Evolutionary conservation across 2,797 vertebrate species (phyloP).

Genomic region (Lophius americanus): DNA sequence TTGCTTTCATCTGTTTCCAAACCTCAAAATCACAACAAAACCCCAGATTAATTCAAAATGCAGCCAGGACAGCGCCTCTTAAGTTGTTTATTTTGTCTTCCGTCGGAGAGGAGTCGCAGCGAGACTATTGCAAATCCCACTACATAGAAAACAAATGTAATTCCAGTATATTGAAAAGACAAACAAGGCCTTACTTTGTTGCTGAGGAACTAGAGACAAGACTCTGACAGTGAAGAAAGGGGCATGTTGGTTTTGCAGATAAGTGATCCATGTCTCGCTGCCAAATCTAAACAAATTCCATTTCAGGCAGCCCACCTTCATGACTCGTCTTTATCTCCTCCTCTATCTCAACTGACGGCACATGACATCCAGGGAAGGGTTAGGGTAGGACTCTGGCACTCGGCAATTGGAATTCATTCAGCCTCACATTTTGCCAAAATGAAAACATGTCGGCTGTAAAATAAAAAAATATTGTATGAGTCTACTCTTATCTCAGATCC

Average conservation of each 20-base stretch:
- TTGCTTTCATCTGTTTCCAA: slow-evolving; percentile 68
- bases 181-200: slow-evolving; percentile 78
- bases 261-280: slow-evolving; percentile 78
- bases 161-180: slow-evolving; percentile 69
- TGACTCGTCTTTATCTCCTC: slow-evolving; percentile 72
- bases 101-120: slow-evolving; percentile 62
- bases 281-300: slow-evolving; percentile 87
- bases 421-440: slow-evolving; percentile 51
- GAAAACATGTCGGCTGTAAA: slow-evolving; percentile 50
- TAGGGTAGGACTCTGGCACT: slow-evolving; percentile 52
- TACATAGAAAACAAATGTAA: slow-evolving; percentile 45
- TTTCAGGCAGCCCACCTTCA: slow-evolving; percentile 81
- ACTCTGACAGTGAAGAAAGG: slow-evolving; percentile 70
- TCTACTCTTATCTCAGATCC: slow-evolving; percentile 54
- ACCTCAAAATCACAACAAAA: slow-evolving; percentile 74
- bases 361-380: slow-evolving; percentile 70
- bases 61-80: slow-evolving; percentile 52
- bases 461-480: slow-evolving; percentile 25
- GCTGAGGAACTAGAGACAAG: slow-evolving; percentile 60
- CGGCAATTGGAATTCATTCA: slow-evolving; percentile 65
- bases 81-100: slow-evolving; percentile 81
- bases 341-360: slow-evolving; percentile 73
- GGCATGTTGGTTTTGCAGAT: slow-evolving; percentile 82
- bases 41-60: slow-evolving; percentile 61
- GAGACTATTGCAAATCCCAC: slow-evolving; percentile 24